These are phyloP conservation scores for Chalcis sispes DNA, from an alignment of 2,888 invertebrate species.

Conservation along the genomic window DNA sequence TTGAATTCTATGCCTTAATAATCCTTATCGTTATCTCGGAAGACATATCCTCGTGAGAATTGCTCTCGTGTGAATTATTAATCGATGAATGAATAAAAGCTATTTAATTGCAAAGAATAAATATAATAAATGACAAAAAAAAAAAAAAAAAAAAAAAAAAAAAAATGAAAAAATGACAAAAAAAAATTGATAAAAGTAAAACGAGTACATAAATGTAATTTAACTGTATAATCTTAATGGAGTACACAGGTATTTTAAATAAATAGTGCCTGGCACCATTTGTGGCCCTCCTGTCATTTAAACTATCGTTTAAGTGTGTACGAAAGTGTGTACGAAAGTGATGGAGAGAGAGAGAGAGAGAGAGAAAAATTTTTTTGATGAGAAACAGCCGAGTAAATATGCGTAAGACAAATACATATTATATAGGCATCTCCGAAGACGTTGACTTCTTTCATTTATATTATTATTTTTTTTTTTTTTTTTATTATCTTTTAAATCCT, in stretches of 20 bases:
- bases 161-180: conserved; percentile 44
- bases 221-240: conserved; percentile 66
- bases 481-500: conserved; percentile 20
- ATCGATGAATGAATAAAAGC: conserved; percentile 58
- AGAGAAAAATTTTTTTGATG: conserved; percentile 34
- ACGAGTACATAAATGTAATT: conserved; percentile 63
- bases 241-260: conserved; percentile 74
- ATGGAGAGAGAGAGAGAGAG: conserved; percentile 27
- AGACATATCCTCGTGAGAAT: conserved; percentile 67
- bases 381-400: conserved; percentile 36
- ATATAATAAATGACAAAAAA: conserved; percentile 47
- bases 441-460: conserved; percentile 32
- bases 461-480: conserved; percentile 25
- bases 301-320: conserved; percentile 56
- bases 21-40: conserved; percentile 66
- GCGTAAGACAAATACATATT: conserved; percentile 38
- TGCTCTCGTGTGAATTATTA: conserved; percentile 65
- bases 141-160: conserved; percentile 48
- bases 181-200: conserved; percentile 50
- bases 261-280: conserved; percentile 76
- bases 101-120: conserved; percentile 56
- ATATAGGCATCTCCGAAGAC: conserved; percentile 42
- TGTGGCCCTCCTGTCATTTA: conserved; percentile 73
- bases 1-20: conserved; percentile 69
- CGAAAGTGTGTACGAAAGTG: conserved; percentile 4